Base-by-base conservation (phyloP, 2,797 vertebrate genomes). In the Chelonia mydas region DNA sequence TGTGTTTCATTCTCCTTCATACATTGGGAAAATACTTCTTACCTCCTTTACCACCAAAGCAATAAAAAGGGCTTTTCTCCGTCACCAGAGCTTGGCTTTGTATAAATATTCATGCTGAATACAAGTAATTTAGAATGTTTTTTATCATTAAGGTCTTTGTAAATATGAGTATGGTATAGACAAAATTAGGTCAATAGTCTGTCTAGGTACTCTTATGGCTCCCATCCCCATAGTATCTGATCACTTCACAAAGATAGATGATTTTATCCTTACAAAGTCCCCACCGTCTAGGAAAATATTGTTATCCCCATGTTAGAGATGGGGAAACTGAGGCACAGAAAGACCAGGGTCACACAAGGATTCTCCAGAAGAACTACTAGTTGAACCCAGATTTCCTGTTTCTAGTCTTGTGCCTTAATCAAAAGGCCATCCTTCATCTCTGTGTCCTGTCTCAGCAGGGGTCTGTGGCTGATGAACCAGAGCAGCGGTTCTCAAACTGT, bases 371-470 rank as follows among this genome's bases (percentile, higher is more conserved):
- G 27, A 55, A 12, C 19, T 41, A 7, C 33, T 23, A 5, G 3
- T 72, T 81, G 23, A 81, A 33, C 1, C 82, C 41, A 41, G 82
- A 47, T 54, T 28, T 53, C 25, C 90, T 87, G 28, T 57, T 92
- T 72, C 61, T 7, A 3, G 80, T 83, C 76, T 61, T 45, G 65
- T 2, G 23, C 1, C 87, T 91, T 50, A 93, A 87, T 27, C 23
- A 74, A 78, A 76, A 94, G 28, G n/a, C 65, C 45, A 53, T 11
- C n/a, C 12, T 49, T 93, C 85, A 59, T 21, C 50, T 88, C 83
- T 92, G n/a, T 31, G 16, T 90, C 68, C 55, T 90, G 25, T 83
- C 88, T 86, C 72, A 57, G 55, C 50, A 47, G 68, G 2, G 19
- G 3, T n/a, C 37, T 88, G 2, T 76, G 76, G 51, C 11, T 76